Evolutionary conservation across 2,888 invertebrate genomes (phyloP).

Genomic region (Sialis lutaria): DNA sequence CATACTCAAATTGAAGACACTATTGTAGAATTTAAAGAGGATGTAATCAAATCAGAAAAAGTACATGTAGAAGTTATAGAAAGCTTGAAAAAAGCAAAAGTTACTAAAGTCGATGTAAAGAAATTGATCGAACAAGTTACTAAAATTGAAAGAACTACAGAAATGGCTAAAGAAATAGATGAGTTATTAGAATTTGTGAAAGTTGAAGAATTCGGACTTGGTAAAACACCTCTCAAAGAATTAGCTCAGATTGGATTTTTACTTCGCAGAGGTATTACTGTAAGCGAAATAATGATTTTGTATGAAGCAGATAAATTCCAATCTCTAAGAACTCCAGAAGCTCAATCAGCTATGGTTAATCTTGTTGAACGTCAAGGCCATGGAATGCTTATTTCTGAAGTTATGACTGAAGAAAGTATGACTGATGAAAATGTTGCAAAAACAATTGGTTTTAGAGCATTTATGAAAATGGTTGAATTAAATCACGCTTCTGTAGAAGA

Average conservation of each 20-base stretch:
- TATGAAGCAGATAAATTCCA: constrained; percentile 68
- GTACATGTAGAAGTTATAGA: constrained; percentile 4
- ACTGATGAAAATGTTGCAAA: constrained; percentile 62
- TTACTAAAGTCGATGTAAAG: constrained; percentile 9
- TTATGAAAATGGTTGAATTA: constrained; percentile 69
- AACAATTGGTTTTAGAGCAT: constrained; percentile 69
- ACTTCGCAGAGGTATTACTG: constrained; percentile 55
- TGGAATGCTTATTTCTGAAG: constrained; percentile 62
- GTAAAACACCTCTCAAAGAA: constrained; percentile 61
- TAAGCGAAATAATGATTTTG: constrained; percentile 57
- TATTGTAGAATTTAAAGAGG: constrained; percentile 18
- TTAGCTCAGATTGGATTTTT: constrained; percentile 68
- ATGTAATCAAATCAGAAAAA: constrained; percentile 10
- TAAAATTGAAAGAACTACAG: constrained; percentile 33
- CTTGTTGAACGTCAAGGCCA: constrained; percentile 72
- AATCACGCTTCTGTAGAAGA: constrained; percentile 69
- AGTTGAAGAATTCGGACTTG: constrained; percentile 64
- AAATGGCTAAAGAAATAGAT: constrained; percentile 56
- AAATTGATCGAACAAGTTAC: constrained; percentile 35
- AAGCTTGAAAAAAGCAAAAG: constrained; percentile 8
- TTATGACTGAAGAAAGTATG: constrained; percentile 62
- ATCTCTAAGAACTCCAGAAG: constrained; percentile 59
- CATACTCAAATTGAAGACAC: constrained; percentile 38
- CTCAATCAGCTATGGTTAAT: constrained; percentile 70
- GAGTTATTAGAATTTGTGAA: constrained; percentile 56